Evolutionary conservation across 2,113 vertebrate genomes (phyloP), one percentile per base, ranked within the genome.

Genomic region (Turnix velox): DNA sequence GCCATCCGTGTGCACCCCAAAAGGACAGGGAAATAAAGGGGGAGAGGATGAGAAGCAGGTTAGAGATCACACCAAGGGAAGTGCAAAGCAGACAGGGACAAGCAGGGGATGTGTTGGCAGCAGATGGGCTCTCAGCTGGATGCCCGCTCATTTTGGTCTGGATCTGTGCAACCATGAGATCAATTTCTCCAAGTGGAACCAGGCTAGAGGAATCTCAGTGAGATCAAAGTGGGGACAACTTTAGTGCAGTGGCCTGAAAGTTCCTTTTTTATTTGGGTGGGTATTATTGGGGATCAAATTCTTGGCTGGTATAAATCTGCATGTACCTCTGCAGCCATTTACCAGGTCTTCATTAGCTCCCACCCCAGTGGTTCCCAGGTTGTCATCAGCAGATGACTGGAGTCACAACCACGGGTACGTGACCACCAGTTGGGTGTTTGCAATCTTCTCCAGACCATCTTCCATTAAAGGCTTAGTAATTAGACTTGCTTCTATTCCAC

Each of bases 1-100:
- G 15, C 30, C 31, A 11, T 6, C 0, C 22, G 39, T 1, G 5
- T 18, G 43, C 22, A 19, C 17, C 80, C 35, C 3, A 1, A n/a
- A 66, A 71, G 74, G 61, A 84, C 24, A 28, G 18, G 71, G 3
- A 10, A 27, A 10, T 14, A 4, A 0, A 22, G 74, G 73, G 42
- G 28, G 37, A 54, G 24, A 39, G 3, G 31, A 59, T 18, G 30
- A 73, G 45, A 43, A 80, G 10, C 19, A 54, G 79, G 49, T 52
- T 49, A n/a, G 9, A 48, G n/a, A 54, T 25, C 28, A 14, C 55
- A 40, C 25, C 0, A 1, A 42, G 13, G 43, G 63, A 87, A 52
- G 57, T 58, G 65, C 18, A 52, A 59, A n/a, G 52, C 80, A 52
- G 83, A 68, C 0, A 49, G 62, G 54, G 74, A 62, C 31, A 27